These are phyloP conservation scores for Solenodon paradoxus DNA, from an alignment of 2,113 vertebrate species.

Conservation along the genomic window DNA sequence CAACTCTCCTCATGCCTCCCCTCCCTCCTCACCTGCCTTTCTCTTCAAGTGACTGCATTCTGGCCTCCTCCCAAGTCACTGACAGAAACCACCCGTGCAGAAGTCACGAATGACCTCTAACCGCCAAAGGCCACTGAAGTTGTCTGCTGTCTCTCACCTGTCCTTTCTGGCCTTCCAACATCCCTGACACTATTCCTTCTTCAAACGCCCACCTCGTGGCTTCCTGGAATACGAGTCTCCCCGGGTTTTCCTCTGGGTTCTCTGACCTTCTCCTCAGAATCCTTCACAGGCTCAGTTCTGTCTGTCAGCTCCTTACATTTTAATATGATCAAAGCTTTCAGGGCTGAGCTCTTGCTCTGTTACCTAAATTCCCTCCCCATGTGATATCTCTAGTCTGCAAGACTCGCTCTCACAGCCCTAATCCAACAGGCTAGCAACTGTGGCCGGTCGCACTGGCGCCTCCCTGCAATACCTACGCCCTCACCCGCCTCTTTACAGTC, in stretches of 20 bases:
- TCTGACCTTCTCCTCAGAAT: background rate
- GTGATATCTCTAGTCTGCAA: background rate
- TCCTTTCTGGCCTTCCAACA: constrained; percentile 3
- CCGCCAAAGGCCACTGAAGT: background rate
- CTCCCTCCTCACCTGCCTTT: background rate
- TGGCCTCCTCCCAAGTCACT: constrained; percentile 42
- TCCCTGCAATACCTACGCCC: too few species aligned
- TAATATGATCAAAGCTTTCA: background rate
- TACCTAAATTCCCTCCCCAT: background rate
- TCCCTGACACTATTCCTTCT: background rate
- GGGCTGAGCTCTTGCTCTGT: background rate
- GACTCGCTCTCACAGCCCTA: background rate
- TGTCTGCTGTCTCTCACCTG: background rate
- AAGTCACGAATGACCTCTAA: constrained; percentile 43
- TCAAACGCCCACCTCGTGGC: background rate
- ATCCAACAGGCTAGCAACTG: background rate
- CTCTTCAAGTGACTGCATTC: background rate
- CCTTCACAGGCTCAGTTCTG: background rate
- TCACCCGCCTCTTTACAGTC: background rate
- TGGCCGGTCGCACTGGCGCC: background rate
- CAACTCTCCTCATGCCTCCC: background rate
- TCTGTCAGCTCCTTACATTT: background rate
- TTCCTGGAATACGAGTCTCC: background rate
- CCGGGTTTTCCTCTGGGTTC: background rate
- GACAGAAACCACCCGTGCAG: background rate